Evolutionary conservation across 2,888 invertebrate genomes (phyloP), one percentile per base, ranked within the genome.

Genomic region (Tiphia femorata): DNA sequence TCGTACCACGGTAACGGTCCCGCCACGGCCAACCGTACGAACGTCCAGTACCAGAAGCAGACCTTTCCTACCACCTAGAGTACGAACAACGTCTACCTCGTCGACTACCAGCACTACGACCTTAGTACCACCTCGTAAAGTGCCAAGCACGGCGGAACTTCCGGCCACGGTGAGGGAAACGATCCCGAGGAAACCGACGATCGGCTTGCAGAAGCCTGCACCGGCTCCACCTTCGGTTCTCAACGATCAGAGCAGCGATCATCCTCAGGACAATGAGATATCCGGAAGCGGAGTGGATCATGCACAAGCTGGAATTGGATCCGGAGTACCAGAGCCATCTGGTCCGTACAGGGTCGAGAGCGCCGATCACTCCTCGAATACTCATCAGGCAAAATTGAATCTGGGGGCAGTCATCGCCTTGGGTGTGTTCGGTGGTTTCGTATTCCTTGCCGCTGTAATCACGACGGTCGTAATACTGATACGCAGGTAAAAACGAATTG

Each of bases 371-470:
- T 73, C 81, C 1, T 63, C 48, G 20, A 64, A 57, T 35, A 56
- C 75, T 0, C 81, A 82, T 51, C 82, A 82, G 41, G 92, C 93
- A 1, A 90, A 91, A 65, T 85, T 95, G 17, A 95, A 94, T 83
- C 85, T 94, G 53, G 94, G 94, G 49, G 94, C 95, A 4, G 92
- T 96, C 65, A 94, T 96, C 54, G 95, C 95, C 0, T 85, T 96
- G 12, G 95, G 93, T 1, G 94, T 94, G 6, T 95, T 96, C 80
- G 96, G 95, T n/a, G 94, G 92, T 6, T 92, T 96, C 72, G 93
- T 96, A 5, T 93, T 96, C 81, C 86, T 96, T 43, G 92, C 95
- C 7, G 95, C 95, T 20, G 91, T 96, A 62, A 91, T 95, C 67
- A 95, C 95, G 1, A 94, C 95, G 3, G 91, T 95, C 64, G 92